These are phyloP conservation scores for Hemicordylus capensis DNA, from an alignment of 2,113 vertebrate species.

Conservation along the genomic window DNA sequence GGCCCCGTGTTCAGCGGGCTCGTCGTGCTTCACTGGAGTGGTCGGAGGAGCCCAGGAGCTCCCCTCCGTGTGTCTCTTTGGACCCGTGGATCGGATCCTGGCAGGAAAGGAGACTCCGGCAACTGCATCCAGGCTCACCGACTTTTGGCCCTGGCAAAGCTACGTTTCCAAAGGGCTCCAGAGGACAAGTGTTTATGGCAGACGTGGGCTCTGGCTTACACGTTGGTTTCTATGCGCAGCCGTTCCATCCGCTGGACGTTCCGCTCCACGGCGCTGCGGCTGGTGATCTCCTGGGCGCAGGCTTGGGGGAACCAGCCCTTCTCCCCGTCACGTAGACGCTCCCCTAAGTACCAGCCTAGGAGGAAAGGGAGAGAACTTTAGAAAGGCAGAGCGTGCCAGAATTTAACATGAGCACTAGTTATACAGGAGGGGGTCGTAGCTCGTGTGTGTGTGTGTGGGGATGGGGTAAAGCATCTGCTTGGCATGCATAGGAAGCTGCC, in stretches of 20 bases:
- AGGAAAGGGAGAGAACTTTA: too few relatives aligned
- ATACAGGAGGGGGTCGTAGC: too few relatives aligned
- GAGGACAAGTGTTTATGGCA: rapidly evolving
- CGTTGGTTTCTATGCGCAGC: slow-evolving; percentile 85
- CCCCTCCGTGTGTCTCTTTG: too few relatives aligned
- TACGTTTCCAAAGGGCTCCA: rapidly evolving
- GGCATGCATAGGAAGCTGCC: too few relatives aligned
- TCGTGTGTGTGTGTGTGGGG: too few relatives aligned
- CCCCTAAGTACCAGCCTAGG: slow-evolving; percentile 86
- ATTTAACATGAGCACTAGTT: too few relatives aligned
- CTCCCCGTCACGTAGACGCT: slow-evolving; percentile 88
- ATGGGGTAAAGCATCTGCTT: too few relatives aligned
- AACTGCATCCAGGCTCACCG: rapidly evolving
- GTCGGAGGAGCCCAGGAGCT: too few relatives aligned
- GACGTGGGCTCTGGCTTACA: slow-evolving; percentile 63
- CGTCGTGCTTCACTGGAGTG: too few relatives aligned
- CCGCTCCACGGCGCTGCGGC: slow-evolving; percentile 77
- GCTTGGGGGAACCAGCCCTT: slow-evolving; percentile 90
- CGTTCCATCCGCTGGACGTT: slow-evolving; percentile 92
- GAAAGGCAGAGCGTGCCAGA: too few relatives aligned
- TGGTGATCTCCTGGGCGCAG: slow-evolving; percentile 87
- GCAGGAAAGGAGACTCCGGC: too few relatives aligned
- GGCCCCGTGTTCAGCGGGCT: too few relatives aligned
- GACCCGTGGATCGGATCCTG: not conserved
- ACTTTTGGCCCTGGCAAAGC: not conserved